Base-by-base conservation (phyloP, 2,113 vertebrate genomes). In the Nothoprocta perdicaria region DNA sequence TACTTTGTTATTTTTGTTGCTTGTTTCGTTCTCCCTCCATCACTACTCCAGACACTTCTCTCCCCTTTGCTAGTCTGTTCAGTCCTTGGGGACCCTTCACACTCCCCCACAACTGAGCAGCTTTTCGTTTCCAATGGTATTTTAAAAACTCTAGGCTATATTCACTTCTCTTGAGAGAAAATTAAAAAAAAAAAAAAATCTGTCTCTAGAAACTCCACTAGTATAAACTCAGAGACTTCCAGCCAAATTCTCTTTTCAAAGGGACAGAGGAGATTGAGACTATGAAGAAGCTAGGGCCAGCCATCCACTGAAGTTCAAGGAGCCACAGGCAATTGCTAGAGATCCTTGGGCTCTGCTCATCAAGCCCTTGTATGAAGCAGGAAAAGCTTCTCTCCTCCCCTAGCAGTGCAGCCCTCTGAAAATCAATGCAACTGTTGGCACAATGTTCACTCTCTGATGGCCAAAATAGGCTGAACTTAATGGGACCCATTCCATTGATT, bases 81-180 rank as follows among this genome's bases (percentile, higher is more conserved):
- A 2, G 35, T 22, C 94, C 90, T 35, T 66, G 16, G 92, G 73
- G 91, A 95, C 43, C 35, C 62, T 80, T 63, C 86, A 50, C 46
- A 92, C 62, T 82, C 90, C 84, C 72, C 75, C 33, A 92, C 68
- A 96, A 71, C 52, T 17, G 40, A 94, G 43, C 24, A 90, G 88
- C 50, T 95, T 85, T 88, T 95, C 26, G 4, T 90, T 92, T 95
- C 75, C 80, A 86, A 48, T 40, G 43, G 61, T 76, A 79, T 92
- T 95, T 96, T 92, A 65, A 80, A 96, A 95, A 92, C 86, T 92
- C 77, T 78, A 91, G 84, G 88, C 88, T 95, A 86, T 89, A 86
- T 81, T 88, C 38, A 71, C 14, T 67, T 90, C 91, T 94, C 90
- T 71, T 62, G 86, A 94, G 89, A 89, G 22, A 87, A 93, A 90